Base-by-base conservation (phyloP, 1,140 invertebrate species). In the Heliothis subflexa region DNA sequence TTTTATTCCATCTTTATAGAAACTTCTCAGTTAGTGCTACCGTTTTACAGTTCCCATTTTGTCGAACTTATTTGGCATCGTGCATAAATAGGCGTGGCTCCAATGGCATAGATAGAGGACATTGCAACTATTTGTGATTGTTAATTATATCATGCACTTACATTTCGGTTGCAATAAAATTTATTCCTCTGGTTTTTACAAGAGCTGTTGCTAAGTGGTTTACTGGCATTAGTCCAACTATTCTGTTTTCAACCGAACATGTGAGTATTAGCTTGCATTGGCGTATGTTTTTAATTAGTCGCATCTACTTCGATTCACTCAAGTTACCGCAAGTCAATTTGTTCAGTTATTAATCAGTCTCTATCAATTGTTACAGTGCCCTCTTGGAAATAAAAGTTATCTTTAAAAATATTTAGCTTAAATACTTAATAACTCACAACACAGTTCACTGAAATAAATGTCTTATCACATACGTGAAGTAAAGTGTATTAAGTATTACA, bases 201-300 rank as follows among this genome's bases (percentile, higher is more conserved):
- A 47, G 49, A 13, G 55, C 55, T 75, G 84, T 85, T 87, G 79
- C 83, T 83, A 84, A 52, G 83, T 64, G 57, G 49, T 68, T 45
- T 47, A 54, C 59, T 87, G 86, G 86, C 84, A 54, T 28, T 11
- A 4, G 9, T 61, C 86, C 86, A 87, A 83, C 57, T 72, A 78
- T 81, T 85, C 79, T 45, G 71, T 50, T 75, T 79, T 78, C 81
- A 71, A 79, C 80, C 59, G 59, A 74, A 74, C 68, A 66, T 62
- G 13, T 18, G 55, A 75, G 64, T 75, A 55, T 55, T 16, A 28
- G 68, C 14, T 40, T 50, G 45, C 18, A 73, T 72, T 55, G 59
- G 61, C 49, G 52, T 61, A 45, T 52, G 50, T 47, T 59, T 57
- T 74, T 61, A 74, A 49, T 61, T 74, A 61, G 13, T 57, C 3